A percentile compares a stretch with the other conserved stretches of the same genome.
Evolutionary conservation across 2,888 invertebrate species (phyloP).

Genomic region (Colletes collaris): DNA sequence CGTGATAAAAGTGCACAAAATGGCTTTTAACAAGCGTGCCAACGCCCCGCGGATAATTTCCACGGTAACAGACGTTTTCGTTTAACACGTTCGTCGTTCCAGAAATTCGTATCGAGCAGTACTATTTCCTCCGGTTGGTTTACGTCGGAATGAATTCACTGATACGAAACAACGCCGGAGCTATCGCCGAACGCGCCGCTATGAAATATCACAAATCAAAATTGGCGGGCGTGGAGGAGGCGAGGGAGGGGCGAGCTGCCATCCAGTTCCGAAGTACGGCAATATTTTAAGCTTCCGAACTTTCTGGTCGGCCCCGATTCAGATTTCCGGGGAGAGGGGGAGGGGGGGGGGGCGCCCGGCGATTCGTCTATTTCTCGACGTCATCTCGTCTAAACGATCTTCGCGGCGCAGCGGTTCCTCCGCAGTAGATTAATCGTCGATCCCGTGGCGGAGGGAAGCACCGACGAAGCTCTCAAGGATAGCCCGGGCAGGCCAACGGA

Average conservation of each 20-base stretch:
- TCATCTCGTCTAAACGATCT: slow-evolving; percentile 54
- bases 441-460: slow-evolving; percentile 29
- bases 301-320: slow-evolving; percentile 47
- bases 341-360: background rate
- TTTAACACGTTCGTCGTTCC: background rate
- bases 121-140: slow-evolving; percentile 13
- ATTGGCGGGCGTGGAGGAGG: slow-evolving; percentile 3
- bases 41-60: background rate
- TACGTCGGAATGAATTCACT: slow-evolving; percentile 14
- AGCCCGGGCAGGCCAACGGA: slow-evolving; percentile 49
- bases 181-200: background rate
- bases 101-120: background rate
- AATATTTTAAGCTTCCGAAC: slow-evolving; percentile 50
- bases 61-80: background rate
- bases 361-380: slow-evolving; percentile 55
- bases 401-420: slow-evolving; percentile 24
- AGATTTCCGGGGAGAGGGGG: slow-evolving; percentile 24
- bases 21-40: background rate
- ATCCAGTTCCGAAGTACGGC: slow-evolving; percentile 47
- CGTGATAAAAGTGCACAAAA: background rate
- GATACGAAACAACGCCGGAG: slow-evolving; percentile 9
- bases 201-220: slow-evolving; percentile 42
- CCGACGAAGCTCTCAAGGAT: slow-evolving; percentile 53
- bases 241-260: background rate
- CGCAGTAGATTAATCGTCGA: slow-evolving; percentile 59